Percentiles rank a stretch among this genome's conserved stretches.
Conservation (phyloP, 53 echinoderm and acorn worm species). For the Hippasteria phrygiana region DNA sequence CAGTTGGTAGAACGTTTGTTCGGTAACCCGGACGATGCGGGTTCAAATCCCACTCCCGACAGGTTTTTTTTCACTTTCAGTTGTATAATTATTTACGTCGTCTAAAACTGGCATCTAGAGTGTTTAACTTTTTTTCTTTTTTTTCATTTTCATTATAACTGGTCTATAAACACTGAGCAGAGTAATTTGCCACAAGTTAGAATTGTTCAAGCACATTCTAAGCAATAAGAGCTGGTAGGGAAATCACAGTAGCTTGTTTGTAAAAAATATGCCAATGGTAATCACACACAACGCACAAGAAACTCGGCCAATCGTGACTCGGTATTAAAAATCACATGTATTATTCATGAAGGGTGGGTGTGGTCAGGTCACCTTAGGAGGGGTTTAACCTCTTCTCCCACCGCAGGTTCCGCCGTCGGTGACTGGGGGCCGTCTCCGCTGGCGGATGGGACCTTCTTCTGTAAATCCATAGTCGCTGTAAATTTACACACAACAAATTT, state of each 20-base stretch:
- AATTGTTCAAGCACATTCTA: no score
- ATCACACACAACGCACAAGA: not conserved
- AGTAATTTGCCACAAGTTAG: no score
- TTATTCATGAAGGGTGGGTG: conserved; percentile 10
- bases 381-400: not conserved
- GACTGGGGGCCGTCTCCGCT: not conserved
- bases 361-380: conserved; percentile 61
- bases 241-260: not conserved
- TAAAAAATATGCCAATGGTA: conserved; percentile 9
- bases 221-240: no score
- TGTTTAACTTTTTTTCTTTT: no score
- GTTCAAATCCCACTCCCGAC: no score
- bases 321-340: not conserved
- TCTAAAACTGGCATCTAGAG: no score
- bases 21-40: no score
- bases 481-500: not conserved
- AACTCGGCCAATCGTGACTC: conserved; percentile 20
- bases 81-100: no score
- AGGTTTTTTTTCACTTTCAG: no score
- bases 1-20: no score
- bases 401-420: not conserved
- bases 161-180: no score
- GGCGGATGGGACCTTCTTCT: not conserved
- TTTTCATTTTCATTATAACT: no score
- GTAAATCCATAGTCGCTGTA: not conserved